phyloP scores from a whole-genome alignment of 1,140 invertebrate genomes.

The Heliconius melpomene region DNA sequence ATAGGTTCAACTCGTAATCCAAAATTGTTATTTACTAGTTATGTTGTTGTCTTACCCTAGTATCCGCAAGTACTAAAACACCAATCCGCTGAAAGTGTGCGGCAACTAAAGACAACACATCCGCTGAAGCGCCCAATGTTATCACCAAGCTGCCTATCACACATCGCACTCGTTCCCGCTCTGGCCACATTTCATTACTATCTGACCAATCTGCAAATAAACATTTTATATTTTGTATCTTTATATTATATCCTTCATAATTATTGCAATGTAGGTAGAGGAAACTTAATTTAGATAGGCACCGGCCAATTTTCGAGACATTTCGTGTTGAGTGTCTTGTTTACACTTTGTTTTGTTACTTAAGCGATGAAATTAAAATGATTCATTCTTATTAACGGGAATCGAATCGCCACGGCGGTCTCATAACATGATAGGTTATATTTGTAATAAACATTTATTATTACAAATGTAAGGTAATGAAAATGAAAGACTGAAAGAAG shows the following conservation, averaged over 20 bases:
- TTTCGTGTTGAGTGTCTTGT: no score
- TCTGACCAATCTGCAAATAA: constrained; percentile 44
- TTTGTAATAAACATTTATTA: background rate
- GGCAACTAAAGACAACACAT: constrained; percentile 45
- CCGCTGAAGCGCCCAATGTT: constrained; percentile 42
- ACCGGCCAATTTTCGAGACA: no score
- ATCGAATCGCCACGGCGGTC: no score
- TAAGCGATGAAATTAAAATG: background rate
- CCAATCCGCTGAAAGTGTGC: constrained; percentile 50
- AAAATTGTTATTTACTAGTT: no score
- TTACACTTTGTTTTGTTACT: no score
- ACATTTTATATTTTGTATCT: background rate
- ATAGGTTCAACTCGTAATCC: no score
- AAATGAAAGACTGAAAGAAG: no score
- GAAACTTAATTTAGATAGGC: no score
- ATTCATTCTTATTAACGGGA: background rate
- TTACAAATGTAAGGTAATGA: no score
- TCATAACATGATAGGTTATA: background rate
- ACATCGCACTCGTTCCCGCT: constrained; percentile 47
- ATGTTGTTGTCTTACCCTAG: constrained; percentile 36
- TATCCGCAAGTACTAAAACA: constrained; percentile 35
- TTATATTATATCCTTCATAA: background rate
- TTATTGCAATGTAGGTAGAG: no score
- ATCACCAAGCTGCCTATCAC: constrained; percentile 45
- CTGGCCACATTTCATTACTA: constrained; percentile 29